phyloP scores from a whole-genome alignment of 2,888 invertebrate genomes.

The Raillietiella orientalis region DNA sequence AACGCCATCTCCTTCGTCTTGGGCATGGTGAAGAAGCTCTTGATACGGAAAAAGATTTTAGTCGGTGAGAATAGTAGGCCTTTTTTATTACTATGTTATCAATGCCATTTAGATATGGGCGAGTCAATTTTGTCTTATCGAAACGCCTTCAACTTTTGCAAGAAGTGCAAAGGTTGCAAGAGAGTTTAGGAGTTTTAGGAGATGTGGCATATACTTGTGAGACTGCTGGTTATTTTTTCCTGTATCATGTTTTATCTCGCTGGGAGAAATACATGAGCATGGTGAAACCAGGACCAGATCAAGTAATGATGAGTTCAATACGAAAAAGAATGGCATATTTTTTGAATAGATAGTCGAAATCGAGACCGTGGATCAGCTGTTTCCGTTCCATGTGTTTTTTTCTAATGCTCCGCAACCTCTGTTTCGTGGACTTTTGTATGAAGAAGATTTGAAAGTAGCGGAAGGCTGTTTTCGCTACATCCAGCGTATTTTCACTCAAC shows the following conservation, averaged over 20 bases:
- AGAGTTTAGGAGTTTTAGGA: slow-evolving; percentile 46
- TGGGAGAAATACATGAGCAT: slow-evolving; percentile 59
- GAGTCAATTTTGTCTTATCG: slow-evolving; percentile 88
- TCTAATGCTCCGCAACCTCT: slow-evolving; percentile 69
- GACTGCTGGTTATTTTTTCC: slow-evolving; percentile 88
- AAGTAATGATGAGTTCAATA: not conserved
- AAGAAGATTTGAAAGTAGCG: slow-evolving; percentile 59
- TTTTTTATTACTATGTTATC: slow-evolving; percentile 3
- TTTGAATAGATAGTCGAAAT: slow-evolving; percentile 11
- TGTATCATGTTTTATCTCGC: slow-evolving; percentile 62
- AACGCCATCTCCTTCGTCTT: slow-evolving; percentile 78
- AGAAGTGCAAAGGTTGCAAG: slow-evolving; percentile 58
- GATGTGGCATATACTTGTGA: slow-evolving; percentile 92
- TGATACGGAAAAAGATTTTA: slow-evolving; percentile 97
- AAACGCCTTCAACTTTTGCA: slow-evolving; percentile 62
- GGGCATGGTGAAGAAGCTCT: slow-evolving; percentile 96
- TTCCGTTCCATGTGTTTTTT: slow-evolving; percentile 83
- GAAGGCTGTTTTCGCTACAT: slow-evolving; percentile 78
- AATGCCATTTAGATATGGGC: slow-evolving; percentile 34
- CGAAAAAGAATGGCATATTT: not conserved
- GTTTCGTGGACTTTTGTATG: slow-evolving; percentile 39
- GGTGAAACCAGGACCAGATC: not conserved
- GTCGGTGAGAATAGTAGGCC: slow-evolving; percentile 20
- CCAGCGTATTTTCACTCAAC: slow-evolving; percentile 72
- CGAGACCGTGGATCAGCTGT: slow-evolving; percentile 32